Evolutionary conservation across 2,113 vertebrate genomes (phyloP), one percentile per base, ranked within the genome.

Genomic region (Girardinichthys multiradiatus): DNA sequence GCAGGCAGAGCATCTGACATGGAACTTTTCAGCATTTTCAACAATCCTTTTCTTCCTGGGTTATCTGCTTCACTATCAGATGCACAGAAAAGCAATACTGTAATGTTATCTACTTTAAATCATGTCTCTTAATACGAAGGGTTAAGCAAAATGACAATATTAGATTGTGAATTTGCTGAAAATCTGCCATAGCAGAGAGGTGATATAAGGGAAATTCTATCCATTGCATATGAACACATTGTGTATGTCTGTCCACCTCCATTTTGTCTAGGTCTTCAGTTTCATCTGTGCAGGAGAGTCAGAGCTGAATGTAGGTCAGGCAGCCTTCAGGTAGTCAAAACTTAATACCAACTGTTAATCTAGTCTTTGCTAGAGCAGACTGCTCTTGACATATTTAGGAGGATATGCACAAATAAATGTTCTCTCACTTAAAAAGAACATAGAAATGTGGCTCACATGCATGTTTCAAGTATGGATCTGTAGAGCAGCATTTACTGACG

Each of bases 281-380:
- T 4, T 13, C 37, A 27, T 76, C 63, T 48, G 14, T 39, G 61
- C 30, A 33, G 48, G 63, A 37, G 33, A 31, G 68, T 72, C 68
- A 64, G 51, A 83, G 45, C 28, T 15, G 29, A 85, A 91, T 87
- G 78, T 81, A 79, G 88, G 84, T 85, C 85, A 82, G 33, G 70
- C 57, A 28, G 37, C 33, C 68, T 72, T 70, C 26, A 77, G 65
- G 39, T 72, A 60, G 68, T 77, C 42, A 82, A 30, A 77, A 27
- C 13, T 42, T 51, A 65, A 58, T 48, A 51, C 48, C 57, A 70
- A 60, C 27, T 5, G 29, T 67, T 70, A 70, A 65, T 54, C 30
- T 26, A 58, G 75, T 26, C 14, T 7, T 24, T 35, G 39, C 45
- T 62, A 21, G 21, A 33, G 62, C 27, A 42, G 37, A 78, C 51